phyloP scores from a whole-genome alignment of 1,140 invertebrate species.

The Drosophila tropicalis region DNA sequence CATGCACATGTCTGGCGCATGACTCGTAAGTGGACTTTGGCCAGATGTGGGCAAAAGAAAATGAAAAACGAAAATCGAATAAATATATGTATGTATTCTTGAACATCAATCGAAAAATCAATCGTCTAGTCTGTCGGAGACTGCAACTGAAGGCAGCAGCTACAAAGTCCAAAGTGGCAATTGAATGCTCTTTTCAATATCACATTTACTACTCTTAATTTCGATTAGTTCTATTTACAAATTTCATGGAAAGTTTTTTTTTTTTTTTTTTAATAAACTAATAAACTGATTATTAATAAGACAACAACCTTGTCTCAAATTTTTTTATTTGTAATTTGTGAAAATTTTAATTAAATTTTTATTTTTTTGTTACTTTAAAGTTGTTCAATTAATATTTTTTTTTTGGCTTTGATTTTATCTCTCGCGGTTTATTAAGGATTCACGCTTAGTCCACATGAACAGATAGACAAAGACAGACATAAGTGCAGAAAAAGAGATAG shows the following conservation, averaged over 20 bases:
- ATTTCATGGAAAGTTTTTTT: constrained; percentile 45
- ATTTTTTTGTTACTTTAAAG: neutral
- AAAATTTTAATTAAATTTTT: constrained; percentile 43
- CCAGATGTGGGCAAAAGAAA: constrained; percentile 7
- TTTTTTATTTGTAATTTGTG: constrained; percentile 3
- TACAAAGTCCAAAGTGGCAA: constrained; percentile 59
- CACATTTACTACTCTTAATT: constrained; percentile 37
- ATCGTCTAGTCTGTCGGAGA: constrained; percentile 54
- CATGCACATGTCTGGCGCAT: constrained; percentile 63
- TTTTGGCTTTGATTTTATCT: constrained; percentile 59
- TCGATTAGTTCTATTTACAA: constrained; percentile 51
- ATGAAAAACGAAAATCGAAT: constrained; percentile 34
- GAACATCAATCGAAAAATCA: constrained; percentile 46
- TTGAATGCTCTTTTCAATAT: constrained; percentile 46
- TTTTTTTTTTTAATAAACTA: neutral
- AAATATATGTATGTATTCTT: constrained; percentile 37
- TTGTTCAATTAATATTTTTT: constrained; percentile 23
- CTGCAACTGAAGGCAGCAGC: constrained; percentile 23
- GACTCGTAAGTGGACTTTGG: constrained; percentile 74
- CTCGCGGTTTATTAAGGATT: constrained; percentile 34
- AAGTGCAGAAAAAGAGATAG: constrained; percentile 8
- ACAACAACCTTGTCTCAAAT: constrained; percentile 20
- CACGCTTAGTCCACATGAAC: constrained; percentile 59
- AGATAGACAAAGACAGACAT: neutral
- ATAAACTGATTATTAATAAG: constrained; percentile 39